A percentile compares a stretch with the other conserved stretches of the same genome.
Conservation (phyloP, 1,140 invertebrate genomes). For the Adelges cooleyi region DNA sequence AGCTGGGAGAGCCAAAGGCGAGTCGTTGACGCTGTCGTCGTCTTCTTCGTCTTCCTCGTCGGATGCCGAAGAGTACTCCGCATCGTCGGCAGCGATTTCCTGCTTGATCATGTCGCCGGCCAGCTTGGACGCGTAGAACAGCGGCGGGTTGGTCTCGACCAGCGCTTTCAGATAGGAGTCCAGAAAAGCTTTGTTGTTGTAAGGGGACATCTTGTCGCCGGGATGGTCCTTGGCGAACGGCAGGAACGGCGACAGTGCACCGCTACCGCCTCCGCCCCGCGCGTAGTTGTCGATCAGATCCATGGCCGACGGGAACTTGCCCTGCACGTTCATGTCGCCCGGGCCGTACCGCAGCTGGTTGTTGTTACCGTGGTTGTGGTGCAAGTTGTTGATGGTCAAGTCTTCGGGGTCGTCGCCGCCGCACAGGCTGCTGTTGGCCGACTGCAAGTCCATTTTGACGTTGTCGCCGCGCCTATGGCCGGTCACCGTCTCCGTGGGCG, state of each 20-base stretch:
- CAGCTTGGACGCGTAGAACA: constrained; percentile 14
- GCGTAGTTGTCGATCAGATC: constrained; percentile 18
- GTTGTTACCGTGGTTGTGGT: constrained; percentile 35
- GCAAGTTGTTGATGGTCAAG: constrained; percentile 44
- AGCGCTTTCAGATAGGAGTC: constrained; percentile 18
- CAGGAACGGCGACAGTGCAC: constrained; percentile 4
- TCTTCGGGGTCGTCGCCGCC: constrained; percentile 71
- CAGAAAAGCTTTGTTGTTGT: constrained; percentile 13
- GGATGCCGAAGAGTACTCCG: constrained; percentile 15
- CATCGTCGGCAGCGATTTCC: constrained; percentile 6
- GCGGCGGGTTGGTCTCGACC: constrained; percentile 5
- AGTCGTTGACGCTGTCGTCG: background rate
- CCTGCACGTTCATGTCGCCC: background rate
- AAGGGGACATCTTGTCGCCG: background rate
- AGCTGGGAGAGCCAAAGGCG: background rate
- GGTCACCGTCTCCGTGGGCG: constrained; percentile 58
- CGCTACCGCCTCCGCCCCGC: background rate
- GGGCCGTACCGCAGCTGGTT: background rate
- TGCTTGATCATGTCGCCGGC: constrained; percentile 12
- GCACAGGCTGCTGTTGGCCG: constrained; percentile 52
- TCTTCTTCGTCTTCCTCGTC: constrained; percentile 6
- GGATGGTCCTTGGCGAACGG: background rate
- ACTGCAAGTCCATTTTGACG: constrained; percentile 56
- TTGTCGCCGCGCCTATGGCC: constrained; percentile 42
- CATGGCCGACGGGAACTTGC: background rate